Evolutionary conservation across 2,113 vertebrate genomes (phyloP).

Genomic region (Carollia perspicillata): DNA sequence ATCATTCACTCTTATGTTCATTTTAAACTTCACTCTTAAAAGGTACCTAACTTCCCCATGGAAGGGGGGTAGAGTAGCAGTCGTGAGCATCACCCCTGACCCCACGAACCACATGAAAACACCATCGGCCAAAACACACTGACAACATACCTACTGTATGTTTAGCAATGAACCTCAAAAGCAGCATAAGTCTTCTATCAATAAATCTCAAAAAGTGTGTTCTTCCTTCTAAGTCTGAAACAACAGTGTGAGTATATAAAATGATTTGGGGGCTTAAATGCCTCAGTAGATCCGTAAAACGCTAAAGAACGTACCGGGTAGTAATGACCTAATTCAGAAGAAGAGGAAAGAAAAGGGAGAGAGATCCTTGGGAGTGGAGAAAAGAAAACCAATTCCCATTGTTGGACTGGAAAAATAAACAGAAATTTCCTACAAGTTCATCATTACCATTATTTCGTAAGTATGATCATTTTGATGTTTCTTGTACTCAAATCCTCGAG

Average conservation of each 20-base stretch:
- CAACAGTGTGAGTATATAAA: conserved; percentile 14
- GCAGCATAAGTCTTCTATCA: neutral
- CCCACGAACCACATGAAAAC: neutral
- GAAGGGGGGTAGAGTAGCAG: neutral
- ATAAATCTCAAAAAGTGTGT: neutral
- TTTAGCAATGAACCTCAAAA: neutral
- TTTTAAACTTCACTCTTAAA: neutral
- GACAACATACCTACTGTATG: neutral
- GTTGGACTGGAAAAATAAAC: neutral
- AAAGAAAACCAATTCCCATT: conserved; percentile 1
- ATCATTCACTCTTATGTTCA: neutral
- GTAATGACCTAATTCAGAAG: conserved; percentile 30
- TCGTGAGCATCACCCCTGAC: neutral
- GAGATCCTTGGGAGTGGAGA: neutral
- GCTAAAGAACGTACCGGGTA: neutral
- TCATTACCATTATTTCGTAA: conserved; percentile 97
- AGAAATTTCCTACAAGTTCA: conserved; percentile 31
- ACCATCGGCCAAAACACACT: neutral
- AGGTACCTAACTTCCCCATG: neutral
- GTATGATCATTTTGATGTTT: conserved; percentile 97
- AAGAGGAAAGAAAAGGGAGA: neutral
- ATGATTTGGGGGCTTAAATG: conserved; percentile 12
- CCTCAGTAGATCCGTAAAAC: conserved; percentile 25
- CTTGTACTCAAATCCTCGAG: conserved; percentile 96
- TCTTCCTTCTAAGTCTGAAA: neutral